These are phyloP conservation scores for Sturnus vulgaris DNA, from an alignment of 2,113 vertebrate genomes.

Conservation along the genomic window DNA sequence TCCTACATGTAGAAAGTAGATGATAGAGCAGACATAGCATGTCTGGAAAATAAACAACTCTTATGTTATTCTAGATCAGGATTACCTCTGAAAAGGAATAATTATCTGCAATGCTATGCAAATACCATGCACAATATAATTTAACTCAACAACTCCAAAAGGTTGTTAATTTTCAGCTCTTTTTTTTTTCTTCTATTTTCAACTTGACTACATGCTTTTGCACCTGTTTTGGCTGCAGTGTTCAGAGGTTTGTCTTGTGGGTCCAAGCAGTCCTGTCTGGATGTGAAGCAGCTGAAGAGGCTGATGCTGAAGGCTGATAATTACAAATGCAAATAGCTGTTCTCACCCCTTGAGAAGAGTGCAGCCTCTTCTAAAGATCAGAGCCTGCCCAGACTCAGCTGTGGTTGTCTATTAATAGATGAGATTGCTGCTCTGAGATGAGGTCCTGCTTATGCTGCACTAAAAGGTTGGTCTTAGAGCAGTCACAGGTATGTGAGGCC, in stretches of 20 bases:
- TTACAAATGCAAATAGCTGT: not conserved
- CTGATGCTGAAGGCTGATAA: not conserved
- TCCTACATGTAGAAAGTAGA: not conserved
- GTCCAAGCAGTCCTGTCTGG: not conserved
- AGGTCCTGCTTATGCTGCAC: not conserved
- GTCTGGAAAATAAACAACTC: not conserved
- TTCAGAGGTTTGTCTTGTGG: not conserved
- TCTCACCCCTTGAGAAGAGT: not conserved
- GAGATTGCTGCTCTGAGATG: not conserved
- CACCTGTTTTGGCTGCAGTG: not conserved
- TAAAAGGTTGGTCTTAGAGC: not conserved
- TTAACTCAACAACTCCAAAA: not conserved
- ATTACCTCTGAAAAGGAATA: not conserved
- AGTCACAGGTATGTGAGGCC: not conserved
- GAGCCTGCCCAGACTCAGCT: not conserved
- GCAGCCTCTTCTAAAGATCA: not conserved
- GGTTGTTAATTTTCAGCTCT: not conserved
- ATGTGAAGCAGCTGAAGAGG: not conserved
- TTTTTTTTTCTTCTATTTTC: not conserved
- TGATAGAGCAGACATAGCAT: not conserved
- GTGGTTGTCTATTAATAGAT: not conserved
- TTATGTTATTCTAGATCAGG: not conserved
- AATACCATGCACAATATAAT: not conserved
- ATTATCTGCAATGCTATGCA: not conserved
- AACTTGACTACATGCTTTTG: not conserved